A percentile compares a stretch with the other conserved stretches of the same genome.
Conservation (phyloP, 2,113 vertebrate genomes). For the Corythornis madagascariensis region DNA sequence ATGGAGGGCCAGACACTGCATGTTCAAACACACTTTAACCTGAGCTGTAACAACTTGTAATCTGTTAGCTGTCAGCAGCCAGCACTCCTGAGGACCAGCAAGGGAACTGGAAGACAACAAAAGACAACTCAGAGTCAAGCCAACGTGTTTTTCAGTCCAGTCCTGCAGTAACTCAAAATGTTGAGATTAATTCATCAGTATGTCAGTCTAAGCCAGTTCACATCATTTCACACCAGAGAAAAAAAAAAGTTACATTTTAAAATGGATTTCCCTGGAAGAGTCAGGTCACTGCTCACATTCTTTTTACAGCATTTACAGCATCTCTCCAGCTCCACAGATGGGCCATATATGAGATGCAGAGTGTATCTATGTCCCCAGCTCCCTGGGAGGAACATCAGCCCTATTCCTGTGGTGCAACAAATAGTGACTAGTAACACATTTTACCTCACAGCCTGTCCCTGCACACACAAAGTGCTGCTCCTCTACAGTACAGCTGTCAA, state of each 20-base stretch:
- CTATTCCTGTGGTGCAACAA: neutral
- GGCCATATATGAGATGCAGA: neutral
- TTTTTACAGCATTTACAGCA: neutral
- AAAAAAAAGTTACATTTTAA: neutral
- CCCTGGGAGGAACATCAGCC: neutral
- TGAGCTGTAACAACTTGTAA: constrained; percentile 90
- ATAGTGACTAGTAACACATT: neutral
- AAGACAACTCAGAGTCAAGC: neutral
- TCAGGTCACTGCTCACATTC: neutral
- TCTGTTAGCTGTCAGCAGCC: constrained; percentile 89
- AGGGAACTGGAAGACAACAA: constrained; percentile 78
- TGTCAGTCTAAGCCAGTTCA: neutral
- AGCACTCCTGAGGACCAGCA: constrained; percentile 92
- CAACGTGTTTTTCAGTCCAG: neutral
- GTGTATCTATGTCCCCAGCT: neutral
- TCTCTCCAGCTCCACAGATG: neutral
- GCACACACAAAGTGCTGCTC: neutral
- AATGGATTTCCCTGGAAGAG: neutral
- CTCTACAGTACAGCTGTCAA: neutral
- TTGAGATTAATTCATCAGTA: neutral
- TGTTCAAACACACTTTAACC: constrained; percentile 91
- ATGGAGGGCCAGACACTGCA: constrained; percentile 91
- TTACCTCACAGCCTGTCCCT: neutral
- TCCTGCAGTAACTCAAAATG: neutral
- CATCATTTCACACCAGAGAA: neutral